Percentiles rank a stretch among this genome's conserved stretches.
These are phyloP conservation scores for Mirounga angustirostris DNA, from an alignment of 2,113 vertebrate genomes.

Conservation along the genomic window DNA sequence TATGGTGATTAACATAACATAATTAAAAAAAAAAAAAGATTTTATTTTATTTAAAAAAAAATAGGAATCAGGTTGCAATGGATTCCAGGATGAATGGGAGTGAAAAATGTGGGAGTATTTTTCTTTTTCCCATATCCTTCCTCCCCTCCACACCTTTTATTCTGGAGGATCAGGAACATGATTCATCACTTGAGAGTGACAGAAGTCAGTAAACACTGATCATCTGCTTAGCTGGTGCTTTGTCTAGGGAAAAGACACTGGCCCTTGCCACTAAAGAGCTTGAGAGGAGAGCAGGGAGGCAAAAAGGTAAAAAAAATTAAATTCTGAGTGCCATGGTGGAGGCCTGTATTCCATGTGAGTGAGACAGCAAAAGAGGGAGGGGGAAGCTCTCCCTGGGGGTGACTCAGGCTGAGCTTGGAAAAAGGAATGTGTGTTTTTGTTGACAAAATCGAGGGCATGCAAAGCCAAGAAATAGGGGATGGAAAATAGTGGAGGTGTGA, in stretches of 20 bases:
- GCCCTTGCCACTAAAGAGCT: background rate
- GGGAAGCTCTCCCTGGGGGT: background rate
- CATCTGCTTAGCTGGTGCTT: background rate
- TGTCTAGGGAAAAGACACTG: background rate
- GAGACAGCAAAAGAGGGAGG: background rate
- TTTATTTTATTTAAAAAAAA: background rate
- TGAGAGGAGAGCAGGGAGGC: background rate
- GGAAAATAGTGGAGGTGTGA: background rate
- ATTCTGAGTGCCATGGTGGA: background rate
- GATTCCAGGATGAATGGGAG: background rate
- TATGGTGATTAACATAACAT: too few species aligned
- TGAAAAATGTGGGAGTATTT: background rate
- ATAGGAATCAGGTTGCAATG: background rate
- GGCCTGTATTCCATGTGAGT: background rate
- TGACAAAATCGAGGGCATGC: background rate
- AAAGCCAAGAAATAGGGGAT: background rate
- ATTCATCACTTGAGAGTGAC: background rate
- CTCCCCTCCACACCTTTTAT: background rate
- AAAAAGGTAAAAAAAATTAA: background rate
- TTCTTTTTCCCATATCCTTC: background rate
- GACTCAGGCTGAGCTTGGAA: background rate
- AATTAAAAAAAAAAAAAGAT: too few species aligned
- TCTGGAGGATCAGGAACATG: background rate
- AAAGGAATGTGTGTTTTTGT: background rate
- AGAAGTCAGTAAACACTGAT: background rate